Conservation (phyloP, 1,140 invertebrate species). For the Aphidius ervi region DNA sequence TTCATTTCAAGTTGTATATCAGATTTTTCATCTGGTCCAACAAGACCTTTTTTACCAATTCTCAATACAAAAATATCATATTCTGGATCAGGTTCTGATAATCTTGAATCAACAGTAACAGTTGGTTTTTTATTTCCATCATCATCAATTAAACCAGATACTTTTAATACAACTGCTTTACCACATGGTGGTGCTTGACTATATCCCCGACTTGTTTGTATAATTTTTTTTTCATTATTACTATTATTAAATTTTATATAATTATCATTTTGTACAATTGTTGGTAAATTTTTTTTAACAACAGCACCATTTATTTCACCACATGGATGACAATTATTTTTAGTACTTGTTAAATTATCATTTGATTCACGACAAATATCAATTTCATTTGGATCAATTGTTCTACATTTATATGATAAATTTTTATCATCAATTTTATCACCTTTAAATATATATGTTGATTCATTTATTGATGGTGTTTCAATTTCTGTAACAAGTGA, state of each 20-base stretch:
- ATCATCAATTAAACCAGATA: constrained; percentile 35
- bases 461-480: constrained; percentile 1
- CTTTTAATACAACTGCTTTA: constrained; percentile 45
- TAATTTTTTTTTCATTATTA: constrained; percentile 13
- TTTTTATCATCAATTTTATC: constrained; percentile 19
- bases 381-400: constrained; percentile 23
- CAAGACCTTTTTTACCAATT: constrained; percentile 49
- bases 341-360: background rate
- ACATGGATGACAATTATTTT: constrained; percentile 7
- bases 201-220: constrained; percentile 33
- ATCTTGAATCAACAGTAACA: constrained; percentile 35
- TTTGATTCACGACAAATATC: constrained; percentile 20
- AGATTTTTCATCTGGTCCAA: constrained; percentile 43
- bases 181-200: constrained; percentile 32
- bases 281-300: background rate
- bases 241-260: background rate
- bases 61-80: constrained; percentile 47
- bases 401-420: constrained; percentile 32
- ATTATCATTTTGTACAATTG: background rate
- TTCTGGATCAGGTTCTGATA: constrained; percentile 24
- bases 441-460: constrained; percentile 34
- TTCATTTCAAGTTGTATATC: constrained; percentile 49
- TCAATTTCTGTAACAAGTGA: constrained; percentile 43
- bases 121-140: constrained; percentile 28
- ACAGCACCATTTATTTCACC: constrained; percentile 3